Conservation (phyloP, 2,113 vertebrate species). For the Indicator maculatus region DNA sequence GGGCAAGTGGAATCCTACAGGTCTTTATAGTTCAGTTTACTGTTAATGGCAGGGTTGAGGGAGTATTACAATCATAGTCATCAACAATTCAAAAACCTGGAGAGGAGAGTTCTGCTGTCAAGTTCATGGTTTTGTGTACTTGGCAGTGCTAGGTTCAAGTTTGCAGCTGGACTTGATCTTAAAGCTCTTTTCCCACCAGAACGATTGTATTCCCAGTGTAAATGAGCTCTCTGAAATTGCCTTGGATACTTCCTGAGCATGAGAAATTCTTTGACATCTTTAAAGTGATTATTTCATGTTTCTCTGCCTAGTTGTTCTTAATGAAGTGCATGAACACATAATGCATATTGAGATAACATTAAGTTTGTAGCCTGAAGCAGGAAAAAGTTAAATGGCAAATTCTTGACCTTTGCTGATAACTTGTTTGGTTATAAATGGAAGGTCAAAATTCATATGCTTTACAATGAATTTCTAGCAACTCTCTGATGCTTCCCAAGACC, state of each 20-base stretch:
- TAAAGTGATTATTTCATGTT: not conserved
- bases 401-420: not conserved
- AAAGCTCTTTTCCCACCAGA: not conserved
- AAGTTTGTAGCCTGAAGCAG: conserved; percentile 1
- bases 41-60: not conserved
- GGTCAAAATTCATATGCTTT: conserved; percentile 15
- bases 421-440: not conserved
- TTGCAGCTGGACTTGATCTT: not conserved
- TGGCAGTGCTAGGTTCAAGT: not conserved
- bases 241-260: not conserved
- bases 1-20: not conserved
- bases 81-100: not conserved
- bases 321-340: not conserved
- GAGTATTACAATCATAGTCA: not conserved
- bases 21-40: not conserved
- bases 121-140: not conserved
- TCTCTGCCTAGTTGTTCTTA: not conserved
- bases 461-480: not conserved
- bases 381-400: not conserved
- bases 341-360: not conserved
- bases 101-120: not conserved
- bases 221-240: not conserved
- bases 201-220: not conserved
- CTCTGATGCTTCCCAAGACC: not conserved
- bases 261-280: not conserved